Conservation (phyloP, 92 coral and sea anemone genomes). For the Isaurus tuberculatus region DNA sequence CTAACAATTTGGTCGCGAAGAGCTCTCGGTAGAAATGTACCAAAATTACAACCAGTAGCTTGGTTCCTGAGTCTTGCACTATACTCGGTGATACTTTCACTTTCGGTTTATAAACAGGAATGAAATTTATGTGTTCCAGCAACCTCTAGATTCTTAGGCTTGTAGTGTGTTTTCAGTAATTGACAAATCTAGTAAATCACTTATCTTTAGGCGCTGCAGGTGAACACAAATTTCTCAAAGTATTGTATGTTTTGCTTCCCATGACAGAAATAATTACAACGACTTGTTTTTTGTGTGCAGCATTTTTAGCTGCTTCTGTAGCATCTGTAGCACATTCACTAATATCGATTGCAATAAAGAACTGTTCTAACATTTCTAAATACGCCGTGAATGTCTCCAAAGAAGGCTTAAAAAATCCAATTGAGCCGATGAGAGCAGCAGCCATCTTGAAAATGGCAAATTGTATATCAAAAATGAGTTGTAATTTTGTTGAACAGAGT, state of each 20-base stretch:
- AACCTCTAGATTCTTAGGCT: constrained; percentile 1
- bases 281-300: constrained; percentile 52
- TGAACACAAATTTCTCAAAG: constrained; percentile 52
- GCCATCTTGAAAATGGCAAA: constrained; percentile 15
- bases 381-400: constrained; percentile 55
- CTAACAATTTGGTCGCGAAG: neutral
- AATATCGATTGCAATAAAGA: constrained; percentile 55
- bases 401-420: constrained; percentile 55
- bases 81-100: neutral
- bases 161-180: neutral
- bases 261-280: constrained; percentile 63
- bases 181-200: constrained; percentile 27
- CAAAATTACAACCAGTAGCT: neutral
- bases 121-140: constrained; percentile 1
- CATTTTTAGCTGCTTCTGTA: constrained; percentile 22
- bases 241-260: constrained; percentile 46
- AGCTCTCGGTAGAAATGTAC: constrained; percentile 2
- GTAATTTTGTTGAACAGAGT: neutral
- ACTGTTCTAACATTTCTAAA: constrained; percentile 55
- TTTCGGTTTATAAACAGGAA: neutral
- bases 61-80: neutral
- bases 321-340: constrained; percentile 48
- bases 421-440: constrained; percentile 44
- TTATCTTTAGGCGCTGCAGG: constrained; percentile 57
- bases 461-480: neutral